Evolutionary conservation across 2,797 vertebrate genomes (phyloP).

Genomic region (Neosilurus hyrtlii): DNA sequence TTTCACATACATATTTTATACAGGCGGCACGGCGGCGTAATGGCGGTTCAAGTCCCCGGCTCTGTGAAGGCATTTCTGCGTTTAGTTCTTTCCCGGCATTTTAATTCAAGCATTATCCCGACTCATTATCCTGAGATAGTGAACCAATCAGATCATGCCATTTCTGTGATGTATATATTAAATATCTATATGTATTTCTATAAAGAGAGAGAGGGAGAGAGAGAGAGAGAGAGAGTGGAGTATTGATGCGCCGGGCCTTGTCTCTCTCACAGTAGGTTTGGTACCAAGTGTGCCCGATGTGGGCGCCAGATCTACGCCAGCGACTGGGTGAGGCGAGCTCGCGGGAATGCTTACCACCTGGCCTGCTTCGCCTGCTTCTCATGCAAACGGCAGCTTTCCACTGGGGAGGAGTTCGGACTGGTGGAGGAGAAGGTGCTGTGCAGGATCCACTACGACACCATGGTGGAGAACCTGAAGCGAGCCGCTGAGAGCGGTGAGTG

Average conservation of each 20-base stretch:
- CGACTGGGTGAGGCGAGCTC: constrained; percentile 95
- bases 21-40: too few relatives aligned
- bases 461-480: constrained; percentile 98
- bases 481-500: constrained; percentile 92
- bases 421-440: constrained; percentile 98
- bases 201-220: not conserved
- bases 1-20: too few relatives aligned
- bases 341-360: constrained; percentile 95
- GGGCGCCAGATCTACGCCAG: constrained; percentile 97
- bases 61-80: too few relatives aligned
- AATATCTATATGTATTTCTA: too few relatives aligned
- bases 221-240: not conserved
- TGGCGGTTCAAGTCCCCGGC: too few relatives aligned
- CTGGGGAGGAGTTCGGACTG: constrained; percentile 95
- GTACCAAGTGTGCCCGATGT: constrained; percentile 97
- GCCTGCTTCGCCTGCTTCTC: constrained; percentile 98
- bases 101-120: too few relatives aligned
- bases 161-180: too few relatives aligned
- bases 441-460: constrained; percentile 97
- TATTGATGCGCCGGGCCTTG: constrained; percentile 47
- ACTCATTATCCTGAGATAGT: too few relatives aligned
- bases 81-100: too few relatives aligned
- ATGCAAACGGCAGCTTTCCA: constrained; percentile 96
- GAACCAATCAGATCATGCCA: too few relatives aligned
- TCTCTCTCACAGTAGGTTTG: constrained; percentile 88